A percentile compares a stretch with the other conserved stretches of the same genome.
Evolutionary conservation across 2,797 vertebrate species (phyloP).

Genomic region (Mormyrus proboscirostris): DNA sequence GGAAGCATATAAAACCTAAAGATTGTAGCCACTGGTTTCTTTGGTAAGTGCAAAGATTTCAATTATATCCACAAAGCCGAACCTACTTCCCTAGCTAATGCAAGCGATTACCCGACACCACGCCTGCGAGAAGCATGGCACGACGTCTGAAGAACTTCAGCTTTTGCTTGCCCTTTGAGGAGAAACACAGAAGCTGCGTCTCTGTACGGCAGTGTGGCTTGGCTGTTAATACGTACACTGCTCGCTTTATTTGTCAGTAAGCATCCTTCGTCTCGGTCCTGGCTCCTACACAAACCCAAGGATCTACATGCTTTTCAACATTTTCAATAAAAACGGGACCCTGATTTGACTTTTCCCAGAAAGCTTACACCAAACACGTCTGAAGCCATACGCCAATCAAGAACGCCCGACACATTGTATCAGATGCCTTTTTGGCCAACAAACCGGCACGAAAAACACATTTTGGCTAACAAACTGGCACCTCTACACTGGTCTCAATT

Average conservation of each 20-base stretch:
- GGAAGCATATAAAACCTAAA: background rate
- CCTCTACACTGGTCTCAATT: background rate
- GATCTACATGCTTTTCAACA: background rate
- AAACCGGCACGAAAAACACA: background rate
- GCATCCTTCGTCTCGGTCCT: background rate
- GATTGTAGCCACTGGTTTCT: background rate
- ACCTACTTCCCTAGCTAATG: background rate
- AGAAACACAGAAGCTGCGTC: background rate
- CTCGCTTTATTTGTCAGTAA: background rate
- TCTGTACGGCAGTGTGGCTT: background rate
- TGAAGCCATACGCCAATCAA: background rate
- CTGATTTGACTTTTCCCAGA: background rate
- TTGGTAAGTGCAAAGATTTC: conserved; percentile 5
- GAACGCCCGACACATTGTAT: conserved; percentile 1
- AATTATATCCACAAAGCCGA: background rate
- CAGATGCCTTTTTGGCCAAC: background rate
- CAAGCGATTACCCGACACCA: background rate
- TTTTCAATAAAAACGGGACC: background rate
- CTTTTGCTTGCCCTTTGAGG: background rate
- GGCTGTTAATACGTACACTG: background rate
- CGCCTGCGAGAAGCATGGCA: background rate
- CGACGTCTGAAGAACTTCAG: background rate
- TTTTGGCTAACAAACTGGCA: background rate
- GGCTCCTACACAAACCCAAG: background rate
- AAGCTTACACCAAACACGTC: background rate